Conservation (phyloP, 2,797 vertebrate species). For the Tauraco hartlaubi region DNA sequence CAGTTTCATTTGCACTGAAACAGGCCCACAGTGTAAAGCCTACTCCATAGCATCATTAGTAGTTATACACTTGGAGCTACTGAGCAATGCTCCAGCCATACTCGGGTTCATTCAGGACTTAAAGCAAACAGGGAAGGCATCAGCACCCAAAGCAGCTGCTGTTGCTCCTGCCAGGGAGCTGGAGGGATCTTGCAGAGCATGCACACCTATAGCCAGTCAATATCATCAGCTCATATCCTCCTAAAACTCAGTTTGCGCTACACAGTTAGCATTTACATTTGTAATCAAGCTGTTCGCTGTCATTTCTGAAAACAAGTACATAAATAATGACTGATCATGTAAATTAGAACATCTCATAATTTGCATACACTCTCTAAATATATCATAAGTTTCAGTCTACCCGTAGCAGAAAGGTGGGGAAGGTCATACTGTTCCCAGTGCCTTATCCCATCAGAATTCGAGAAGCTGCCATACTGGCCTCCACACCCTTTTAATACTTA, state of each 20-base stretch:
- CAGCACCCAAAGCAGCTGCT: background rate
- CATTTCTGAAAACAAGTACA: background rate
- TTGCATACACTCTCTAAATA: background rate
- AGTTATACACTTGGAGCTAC: background rate
- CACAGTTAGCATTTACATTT: background rate
- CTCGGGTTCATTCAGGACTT: background rate
- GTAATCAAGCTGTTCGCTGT: constrained; percentile 2
- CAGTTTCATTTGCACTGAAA: background rate
- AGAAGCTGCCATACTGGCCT: background rate
- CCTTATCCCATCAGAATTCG: background rate
- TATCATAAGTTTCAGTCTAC: background rate
- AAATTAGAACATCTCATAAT: background rate
- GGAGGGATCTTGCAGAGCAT: rapidly evolving
- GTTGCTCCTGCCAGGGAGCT: background rate
- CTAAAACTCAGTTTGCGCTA: background rate
- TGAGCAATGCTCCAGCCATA: background rate
- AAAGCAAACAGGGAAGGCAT: background rate
- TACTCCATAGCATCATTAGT: background rate
- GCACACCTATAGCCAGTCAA: background rate
- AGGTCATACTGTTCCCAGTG: background rate
- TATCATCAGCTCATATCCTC: background rate
- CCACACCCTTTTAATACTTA: background rate
- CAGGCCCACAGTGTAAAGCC: background rate
- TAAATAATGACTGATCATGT: background rate
- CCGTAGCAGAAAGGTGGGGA: background rate